These are phyloP conservation scores for Ascidia mentula DNA, from an alignment of 23 tunicate species.

Conservation along the genomic window DNA sequence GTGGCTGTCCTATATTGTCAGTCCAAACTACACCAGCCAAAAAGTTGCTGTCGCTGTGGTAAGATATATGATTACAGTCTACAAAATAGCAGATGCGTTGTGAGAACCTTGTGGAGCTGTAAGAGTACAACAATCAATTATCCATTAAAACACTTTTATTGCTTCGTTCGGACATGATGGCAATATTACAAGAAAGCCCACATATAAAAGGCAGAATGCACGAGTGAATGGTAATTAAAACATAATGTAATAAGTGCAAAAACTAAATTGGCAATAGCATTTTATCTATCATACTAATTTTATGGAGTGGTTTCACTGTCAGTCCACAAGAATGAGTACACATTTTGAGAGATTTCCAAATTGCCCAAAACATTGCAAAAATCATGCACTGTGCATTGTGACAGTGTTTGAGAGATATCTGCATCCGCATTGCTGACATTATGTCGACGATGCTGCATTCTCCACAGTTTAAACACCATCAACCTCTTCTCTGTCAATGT, in stretches of 20 bases:
- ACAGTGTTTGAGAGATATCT: not conserved
- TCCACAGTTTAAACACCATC: constrained; percentile 54
- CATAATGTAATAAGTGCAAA: no score
- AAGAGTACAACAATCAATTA: no score
- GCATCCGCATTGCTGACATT: not conserved
- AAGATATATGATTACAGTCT: no score
- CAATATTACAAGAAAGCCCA: not conserved
- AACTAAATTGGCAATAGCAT: no score
- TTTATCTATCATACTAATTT: no score
- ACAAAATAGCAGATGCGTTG: no score
- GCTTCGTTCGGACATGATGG: not conserved
- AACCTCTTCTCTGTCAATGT: constrained; percentile 28
- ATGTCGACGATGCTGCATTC: constrained; percentile 35
- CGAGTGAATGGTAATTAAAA: no score
- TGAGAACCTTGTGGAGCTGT: no score
- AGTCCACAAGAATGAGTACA: constrained; percentile 48
- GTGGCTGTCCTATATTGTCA: constrained; percentile 63
- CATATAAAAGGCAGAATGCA: no score
- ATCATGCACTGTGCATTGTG: constrained; percentile 40
- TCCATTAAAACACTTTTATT: no score
- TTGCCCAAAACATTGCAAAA: constrained; percentile 35
- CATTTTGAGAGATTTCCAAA: constrained; percentile 17
- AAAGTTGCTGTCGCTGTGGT: constrained; percentile 71
- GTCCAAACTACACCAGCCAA: constrained; percentile 59
- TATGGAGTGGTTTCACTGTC: constrained; percentile 56